Evolutionary conservation across 2,797 vertebrate genomes (phyloP).

Genomic region (Lithobates sylvaticus): DNA sequence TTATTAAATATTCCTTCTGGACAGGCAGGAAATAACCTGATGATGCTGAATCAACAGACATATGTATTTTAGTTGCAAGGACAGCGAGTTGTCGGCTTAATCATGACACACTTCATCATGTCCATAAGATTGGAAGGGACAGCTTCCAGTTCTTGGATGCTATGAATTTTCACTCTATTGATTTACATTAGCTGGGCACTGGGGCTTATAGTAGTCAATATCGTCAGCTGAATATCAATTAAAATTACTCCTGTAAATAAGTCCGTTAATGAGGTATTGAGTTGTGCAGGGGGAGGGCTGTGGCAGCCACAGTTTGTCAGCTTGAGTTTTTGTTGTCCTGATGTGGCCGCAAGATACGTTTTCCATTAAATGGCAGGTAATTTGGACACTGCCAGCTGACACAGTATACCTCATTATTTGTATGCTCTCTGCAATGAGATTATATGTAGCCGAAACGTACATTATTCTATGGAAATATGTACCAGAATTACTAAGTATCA

Average conservation of each 20-base stretch:
- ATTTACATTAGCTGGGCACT: constrained; percentile 57
- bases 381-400: not conserved
- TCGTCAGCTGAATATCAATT: constrained; percentile 54
- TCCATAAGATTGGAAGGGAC: constrained; percentile 20
- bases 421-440: not conserved
- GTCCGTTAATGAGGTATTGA: constrained; percentile 56
- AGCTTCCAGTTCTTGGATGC: constrained; percentile 14
- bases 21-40: not conserved
- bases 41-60: not conserved
- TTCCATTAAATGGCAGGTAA: not conserved
- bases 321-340: constrained; percentile 24
- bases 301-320: constrained; percentile 27
- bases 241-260: constrained; percentile 54
- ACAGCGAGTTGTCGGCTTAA: constrained; percentile 7
- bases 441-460: not conserved
- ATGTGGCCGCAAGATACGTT: constrained; percentile 8
- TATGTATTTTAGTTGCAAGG: not conserved
- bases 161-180: constrained; percentile 38
- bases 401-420: not conserved
- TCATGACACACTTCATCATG: constrained; percentile 38
- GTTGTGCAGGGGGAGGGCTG: constrained; percentile 39
- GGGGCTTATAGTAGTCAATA: constrained; percentile 54
- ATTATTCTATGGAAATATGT: not conserved
- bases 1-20: not conserved
- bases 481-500: too few species aligned